Base-by-base conservation (phyloP, 2,113 vertebrate species). In the Nansenia antarctica region DNA sequence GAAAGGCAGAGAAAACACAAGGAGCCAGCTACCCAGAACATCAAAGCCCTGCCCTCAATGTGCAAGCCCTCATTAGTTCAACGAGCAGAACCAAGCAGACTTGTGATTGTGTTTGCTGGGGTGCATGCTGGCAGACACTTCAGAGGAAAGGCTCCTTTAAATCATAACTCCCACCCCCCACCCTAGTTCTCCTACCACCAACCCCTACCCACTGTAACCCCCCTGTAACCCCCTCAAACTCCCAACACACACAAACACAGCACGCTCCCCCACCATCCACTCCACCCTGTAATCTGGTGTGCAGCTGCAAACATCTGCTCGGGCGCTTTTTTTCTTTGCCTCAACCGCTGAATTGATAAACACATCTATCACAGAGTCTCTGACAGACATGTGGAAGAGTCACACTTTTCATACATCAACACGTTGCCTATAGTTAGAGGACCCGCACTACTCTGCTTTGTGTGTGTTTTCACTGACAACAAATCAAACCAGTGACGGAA, bases 61-160 rank as follows among this genome's bases (percentile, higher is more conserved):
- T 82, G 70, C 87, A 91, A 90, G 90, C 89, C 88, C 91, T 93
- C 90, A 93, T 93, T 93, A 93, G 91, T 91, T 91, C 88, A 90
- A 88, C 89, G 89, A 92, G 90, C 85, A 88, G 84, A 93, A 92
- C 90, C 88, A 87, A 87, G 81, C 78, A 89, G 87, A 89, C 90
- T 89, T 89, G 90, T 91, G 91, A 91, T 90, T 91, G 90, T 90
- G 88, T 91, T 91, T 91, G 90, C 89, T 87, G 91, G 92, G 89
- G 89, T 88, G 83, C 86, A 79, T 62, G 83, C 88, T 93, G 91
- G 91, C 90, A 92, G 80, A 87, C 87, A 93, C 92, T 91, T 93
- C 92, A 91, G 90, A 93, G 88, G 87, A 90, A 89, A 88, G 84
- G 70, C 76, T 92, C 83, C 88, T 91, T 91, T 90, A 91, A 92